Percentiles rank a stretch among this genome's conserved stretches.
These are phyloP conservation scores for Pangasius djambal DNA, from an alignment of 2,797 vertebrate genomes.

Conservation along the genomic window DNA sequence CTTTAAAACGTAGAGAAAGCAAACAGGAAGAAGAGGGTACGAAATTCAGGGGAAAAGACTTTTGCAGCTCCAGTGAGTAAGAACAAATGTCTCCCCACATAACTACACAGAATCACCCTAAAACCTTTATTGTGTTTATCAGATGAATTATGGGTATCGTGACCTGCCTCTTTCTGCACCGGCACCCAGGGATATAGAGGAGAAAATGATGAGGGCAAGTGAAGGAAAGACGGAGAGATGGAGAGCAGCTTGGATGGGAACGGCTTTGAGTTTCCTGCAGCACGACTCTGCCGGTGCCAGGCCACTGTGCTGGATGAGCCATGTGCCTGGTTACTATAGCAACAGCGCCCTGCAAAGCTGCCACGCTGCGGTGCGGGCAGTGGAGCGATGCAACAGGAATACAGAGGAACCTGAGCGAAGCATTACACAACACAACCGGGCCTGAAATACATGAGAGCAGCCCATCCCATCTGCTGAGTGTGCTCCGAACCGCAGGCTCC, in stretches of 20 bases:
- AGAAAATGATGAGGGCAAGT: neutral
- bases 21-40: neutral
- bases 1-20: neutral
- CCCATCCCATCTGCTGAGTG: conserved; percentile 45
- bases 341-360: conserved; percentile 79
- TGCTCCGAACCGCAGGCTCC: conserved; percentile 38
- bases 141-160: neutral
- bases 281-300: conserved; percentile 74
- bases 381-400: conserved; percentile 78
- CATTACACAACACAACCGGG: conserved; percentile 74
- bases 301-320: conserved; percentile 74
- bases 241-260: conserved; percentile 24
- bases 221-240: neutral
- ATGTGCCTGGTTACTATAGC: conserved; percentile 78
- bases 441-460: conserved; percentile 62
- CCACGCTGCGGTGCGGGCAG: conserved; percentile 71
- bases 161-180: neutral
- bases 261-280: conserved; percentile 70
- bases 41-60: neutral
- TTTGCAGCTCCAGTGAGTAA: neutral
- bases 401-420: conserved; percentile 75
- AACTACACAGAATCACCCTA: neutral
- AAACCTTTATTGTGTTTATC: neutral
- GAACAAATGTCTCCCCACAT: neutral
- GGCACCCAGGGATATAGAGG: conserved; percentile 14